Evolutionary conservation across 92 coral and sea anemone genomes (phyloP), one percentile per base, ranked within the genome.

Genomic region (Pocillopora grandis): DNA sequence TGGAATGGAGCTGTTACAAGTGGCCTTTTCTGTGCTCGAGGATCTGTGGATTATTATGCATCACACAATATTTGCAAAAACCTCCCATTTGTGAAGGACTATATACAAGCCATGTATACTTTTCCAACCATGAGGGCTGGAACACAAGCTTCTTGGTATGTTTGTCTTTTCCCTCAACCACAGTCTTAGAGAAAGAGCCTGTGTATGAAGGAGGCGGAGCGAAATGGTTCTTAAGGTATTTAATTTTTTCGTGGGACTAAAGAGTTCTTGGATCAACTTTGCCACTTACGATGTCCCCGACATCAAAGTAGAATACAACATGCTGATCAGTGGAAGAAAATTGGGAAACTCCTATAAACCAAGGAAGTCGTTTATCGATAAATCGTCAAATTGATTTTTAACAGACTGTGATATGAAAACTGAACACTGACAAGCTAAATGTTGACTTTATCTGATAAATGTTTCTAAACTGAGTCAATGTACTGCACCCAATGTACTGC

Each of bases 201-300:
- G 62, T 68, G 69, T 60, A 60, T 77, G 69, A 60, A 77, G 80
- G 69, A 77, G 61, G 35, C 61, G 80, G 80, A 1, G 62, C 69
- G 61, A 77, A 68, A 77, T 81, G 85, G 58, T 70, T 56, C 66
- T 81, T 68, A 13, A 66, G 71, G 69, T 81, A 71, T 57, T 81
- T 71, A 58, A 70, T 70, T 68, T 58, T 81, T 81, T 81, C 85
- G 36, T 81, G 77, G 35, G 76, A 68, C 58, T 77, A 58, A 35
- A 81, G 85, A 81, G 85, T 81, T 58, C 48, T 67, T 49, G 71
- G 77, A 66, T 71, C 66, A 68, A 70, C 77, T 81, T 74, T 71
- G 78, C 85, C 85, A 71, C 77, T 81, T 74, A 81, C 85, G 64
- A 81, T 69, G 71, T 81, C 85, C 59, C 77, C 85, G 36, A 81